These are phyloP conservation scores for Seriola aureovittata DNA, from an alignment of 2,113 vertebrate genomes.

Conservation along the genomic window DNA sequence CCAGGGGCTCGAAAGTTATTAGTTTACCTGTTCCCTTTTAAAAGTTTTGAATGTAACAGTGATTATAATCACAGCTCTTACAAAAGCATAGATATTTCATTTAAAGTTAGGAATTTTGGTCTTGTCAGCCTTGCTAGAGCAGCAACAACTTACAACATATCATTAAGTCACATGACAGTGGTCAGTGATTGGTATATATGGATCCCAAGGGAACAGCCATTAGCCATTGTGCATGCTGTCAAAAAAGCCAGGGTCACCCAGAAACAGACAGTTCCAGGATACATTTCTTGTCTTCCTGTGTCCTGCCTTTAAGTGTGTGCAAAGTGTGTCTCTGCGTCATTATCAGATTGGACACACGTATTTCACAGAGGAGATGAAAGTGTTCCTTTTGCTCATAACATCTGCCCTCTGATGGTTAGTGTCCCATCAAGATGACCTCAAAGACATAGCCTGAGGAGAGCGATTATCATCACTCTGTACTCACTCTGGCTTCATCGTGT, in stretches of 20 bases:
- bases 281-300: conserved; percentile 60
- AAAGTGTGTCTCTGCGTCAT: conserved; percentile 72
- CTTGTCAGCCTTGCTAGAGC: background rate
- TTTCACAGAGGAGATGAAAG: conserved; percentile 82
- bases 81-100: background rate
- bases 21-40: conserved; percentile 51
- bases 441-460: conserved; percentile 73
- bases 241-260: conserved; percentile 47
- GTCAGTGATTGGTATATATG: conserved; percentile 20
- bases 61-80: background rate
- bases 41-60: conserved; percentile 36
- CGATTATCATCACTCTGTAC: conserved; percentile 63
- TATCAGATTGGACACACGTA: conserved; percentile 84
- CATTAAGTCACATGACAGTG: conserved; percentile 29
- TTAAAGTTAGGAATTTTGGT: background rate
- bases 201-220: conserved; percentile 31
- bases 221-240: conserved; percentile 28
- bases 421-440: conserved; percentile 69
- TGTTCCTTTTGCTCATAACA: conserved; percentile 69
- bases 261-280: conserved; percentile 54
- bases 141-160: background rate
- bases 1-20: conserved; percentile 73
- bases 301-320: conserved; percentile 64
- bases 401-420: conserved; percentile 68
- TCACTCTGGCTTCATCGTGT: conserved; percentile 52